Evolutionary conservation across 2,888 invertebrate species (phyloP), one percentile per base, ranked within the genome.

Genomic region (Volucella inflata): DNA sequence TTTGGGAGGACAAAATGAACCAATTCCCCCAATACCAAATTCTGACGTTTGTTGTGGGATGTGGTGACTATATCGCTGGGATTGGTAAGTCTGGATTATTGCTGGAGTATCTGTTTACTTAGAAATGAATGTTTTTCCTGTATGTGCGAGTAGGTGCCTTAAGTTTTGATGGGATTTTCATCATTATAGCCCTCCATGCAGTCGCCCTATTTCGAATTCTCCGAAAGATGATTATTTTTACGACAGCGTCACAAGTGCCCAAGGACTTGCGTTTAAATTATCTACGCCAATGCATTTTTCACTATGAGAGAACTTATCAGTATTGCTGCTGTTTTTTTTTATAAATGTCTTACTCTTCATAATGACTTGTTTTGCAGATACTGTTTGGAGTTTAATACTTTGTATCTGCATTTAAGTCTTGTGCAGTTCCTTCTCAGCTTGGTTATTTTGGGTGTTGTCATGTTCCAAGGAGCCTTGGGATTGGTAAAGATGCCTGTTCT

Each of bases 401-500:
- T 88, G n/a, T 91, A 87, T 53, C 87, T 88, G 30, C 90, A 91
- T 8, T 70, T 90, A 2, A 89, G 88, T 9, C 70, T 91, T 1
- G 70, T 88, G 8, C 91, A 91, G 64, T 91, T 91, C 71, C n/a
- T 90, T 14, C 50, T 91, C 2, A 91, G 90, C 44, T 88, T 91
- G 10, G 62, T 91, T 0, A 78, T 87, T 38, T 88, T 89, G 87
- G 90, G 91, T 0, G 87, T 90, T 40, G 88, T 89, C 0, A 87
- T 91, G 16, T 91, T 91, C 64, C 89, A 90, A 70, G 88, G 88
- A 62, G 89, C 88, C 67, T 48, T 90, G 30, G 90, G 90, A 17
- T 51, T 91, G 70, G 91, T 91, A 62, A 57, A 10, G 12, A 36
- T 6, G 30, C 30, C 30, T 6, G 30, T 50, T 8, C 10, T 51